A percentile compares a stretch with the other conserved stretches of the same genome.
These are phyloP conservation scores for Cathartes aura DNA, from an alignment of 2,113 vertebrate genomes.

Conservation along the genomic window DNA sequence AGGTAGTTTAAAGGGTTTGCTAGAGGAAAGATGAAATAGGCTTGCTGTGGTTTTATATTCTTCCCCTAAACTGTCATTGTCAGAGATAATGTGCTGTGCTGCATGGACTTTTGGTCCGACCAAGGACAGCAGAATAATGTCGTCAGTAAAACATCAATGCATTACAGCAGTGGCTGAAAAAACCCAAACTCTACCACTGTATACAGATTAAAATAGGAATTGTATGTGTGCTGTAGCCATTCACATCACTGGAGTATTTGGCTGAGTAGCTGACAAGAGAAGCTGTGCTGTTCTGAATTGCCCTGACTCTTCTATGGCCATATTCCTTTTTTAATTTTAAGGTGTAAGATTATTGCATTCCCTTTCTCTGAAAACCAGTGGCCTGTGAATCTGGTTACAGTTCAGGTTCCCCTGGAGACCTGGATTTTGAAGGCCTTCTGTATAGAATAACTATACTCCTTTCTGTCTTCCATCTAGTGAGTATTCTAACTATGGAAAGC, in stretches of 20 bases:
- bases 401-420: background rate
- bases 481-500: background rate
- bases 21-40: background rate
- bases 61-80: background rate
- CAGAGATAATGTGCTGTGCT: background rate
- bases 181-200: background rate
- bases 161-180: background rate
- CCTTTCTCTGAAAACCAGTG: background rate
- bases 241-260: background rate
- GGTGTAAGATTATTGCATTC: background rate
- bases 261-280: background rate
- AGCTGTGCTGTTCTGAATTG: background rate
- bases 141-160: background rate
- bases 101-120: background rate
- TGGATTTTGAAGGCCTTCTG: background rate
- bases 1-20: background rate
- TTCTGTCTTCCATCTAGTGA: background rate
- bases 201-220: background rate
- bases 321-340: background rate
- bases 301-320: fast-evolving
- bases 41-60: background rate
- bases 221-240: background rate
- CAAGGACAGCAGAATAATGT: background rate
- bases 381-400: background rate
- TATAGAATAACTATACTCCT: fast-evolving